Percentiles rank a stretch among this genome's conserved stretches.
Conservation (phyloP, 1,140 invertebrate genomes). For the Eufriesea mexicana region DNA sequence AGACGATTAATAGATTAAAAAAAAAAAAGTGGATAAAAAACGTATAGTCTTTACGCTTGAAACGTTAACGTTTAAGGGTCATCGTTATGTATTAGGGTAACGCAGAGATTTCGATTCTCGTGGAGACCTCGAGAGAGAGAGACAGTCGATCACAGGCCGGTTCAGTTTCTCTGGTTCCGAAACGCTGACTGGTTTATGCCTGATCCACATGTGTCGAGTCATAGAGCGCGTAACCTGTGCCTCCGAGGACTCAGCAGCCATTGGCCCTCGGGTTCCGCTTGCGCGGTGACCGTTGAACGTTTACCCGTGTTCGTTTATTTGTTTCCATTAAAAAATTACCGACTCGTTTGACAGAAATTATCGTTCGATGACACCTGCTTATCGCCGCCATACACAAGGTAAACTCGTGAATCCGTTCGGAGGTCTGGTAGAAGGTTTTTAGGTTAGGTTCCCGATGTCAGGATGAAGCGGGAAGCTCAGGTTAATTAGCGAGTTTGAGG, state of each 20-base stretch:
- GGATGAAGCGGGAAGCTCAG: too few relatives aligned
- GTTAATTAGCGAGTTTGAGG: too few relatives aligned
- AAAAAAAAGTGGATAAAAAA: conserved; percentile 5
- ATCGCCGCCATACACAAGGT: too few relatives aligned
- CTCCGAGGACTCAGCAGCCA: conserved; percentile 4
- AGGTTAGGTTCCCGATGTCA: too few relatives aligned
- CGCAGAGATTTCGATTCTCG: conserved; percentile 17
- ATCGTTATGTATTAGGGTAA: conserved; percentile 36
- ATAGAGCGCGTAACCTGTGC: conserved; percentile 29
- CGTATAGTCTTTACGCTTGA: conserved; percentile 54
- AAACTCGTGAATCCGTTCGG: too few relatives aligned
- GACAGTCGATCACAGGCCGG: neutral
- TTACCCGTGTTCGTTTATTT: neutral
- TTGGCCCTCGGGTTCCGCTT: neutral
- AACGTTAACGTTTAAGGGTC: conserved; percentile 47
- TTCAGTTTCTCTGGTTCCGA: conserved; percentile 45
- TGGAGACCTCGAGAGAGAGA: conserved; percentile 11
- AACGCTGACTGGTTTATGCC: conserved; percentile 46
- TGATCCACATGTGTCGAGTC: conserved; percentile 43
- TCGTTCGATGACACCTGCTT: neutral
- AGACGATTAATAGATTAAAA: neutral
- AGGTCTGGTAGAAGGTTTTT: too few relatives aligned
- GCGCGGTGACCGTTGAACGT: neutral
- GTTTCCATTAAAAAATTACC: neutral
- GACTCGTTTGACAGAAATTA: too few relatives aligned